These are phyloP conservation scores for Amphimedon queenslandica DNA, from an alignment of 37 sponge, comb jelly and placozoan species.

Conservation along the genomic window DNA sequence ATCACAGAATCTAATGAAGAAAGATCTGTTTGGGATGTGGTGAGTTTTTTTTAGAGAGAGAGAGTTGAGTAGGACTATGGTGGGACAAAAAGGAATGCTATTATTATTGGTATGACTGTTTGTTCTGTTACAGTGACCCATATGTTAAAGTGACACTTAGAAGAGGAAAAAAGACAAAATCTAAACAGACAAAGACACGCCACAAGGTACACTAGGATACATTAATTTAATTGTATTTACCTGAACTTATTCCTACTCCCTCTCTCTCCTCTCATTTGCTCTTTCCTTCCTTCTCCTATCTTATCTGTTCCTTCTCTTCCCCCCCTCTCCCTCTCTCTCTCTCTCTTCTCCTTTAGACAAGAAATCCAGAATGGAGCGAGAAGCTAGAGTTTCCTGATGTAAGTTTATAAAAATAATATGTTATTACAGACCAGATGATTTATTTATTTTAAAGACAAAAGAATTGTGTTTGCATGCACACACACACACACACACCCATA, in stretches of 20 bases:
- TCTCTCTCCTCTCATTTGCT: background rate
- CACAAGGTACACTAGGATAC: conserved; percentile 60
- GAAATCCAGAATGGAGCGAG: conserved; percentile 76
- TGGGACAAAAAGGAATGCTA: background rate
- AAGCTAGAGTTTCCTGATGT: conserved; percentile 54
- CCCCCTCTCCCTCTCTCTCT: conserved; percentile 7
- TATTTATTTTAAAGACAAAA: too few species aligned
- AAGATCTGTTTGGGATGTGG: conserved; percentile 51
- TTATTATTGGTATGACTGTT: too few species aligned
- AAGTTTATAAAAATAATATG: too few species aligned
- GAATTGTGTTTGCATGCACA: too few species aligned
- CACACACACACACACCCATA: too few species aligned
- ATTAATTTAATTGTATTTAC: too few species aligned
- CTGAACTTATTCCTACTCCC: background rate
- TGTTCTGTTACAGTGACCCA: conserved; percentile 46
- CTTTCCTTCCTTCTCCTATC: background rate
- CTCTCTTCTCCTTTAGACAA: conserved; percentile 33
- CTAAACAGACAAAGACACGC: conserved; percentile 34
- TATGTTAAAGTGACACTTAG: conserved; percentile 48
- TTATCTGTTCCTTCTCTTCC: background rate
- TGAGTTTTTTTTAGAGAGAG: background rate
- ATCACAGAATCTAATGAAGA: conserved; percentile 39
- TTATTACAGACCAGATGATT: too few species aligned
- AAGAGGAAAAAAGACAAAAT: conserved; percentile 16
- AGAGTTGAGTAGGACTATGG: background rate